Conservation (phyloP, 2,888 invertebrate species). For the Lithosia quadra region DNA sequence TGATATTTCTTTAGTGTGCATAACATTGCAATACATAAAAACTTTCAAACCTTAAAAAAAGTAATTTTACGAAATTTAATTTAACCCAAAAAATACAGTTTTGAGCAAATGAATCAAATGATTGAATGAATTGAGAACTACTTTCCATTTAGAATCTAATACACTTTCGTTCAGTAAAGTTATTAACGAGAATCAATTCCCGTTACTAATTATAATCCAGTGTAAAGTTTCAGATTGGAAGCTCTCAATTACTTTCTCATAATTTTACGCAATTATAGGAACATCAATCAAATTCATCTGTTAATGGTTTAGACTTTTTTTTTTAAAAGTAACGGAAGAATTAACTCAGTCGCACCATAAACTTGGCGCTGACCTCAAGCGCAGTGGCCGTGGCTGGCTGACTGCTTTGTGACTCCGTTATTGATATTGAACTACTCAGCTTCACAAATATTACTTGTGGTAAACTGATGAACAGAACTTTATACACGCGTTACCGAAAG, state of each 20-base stretch:
- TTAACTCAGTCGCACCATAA: background rate
- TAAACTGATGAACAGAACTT: too few species aligned
- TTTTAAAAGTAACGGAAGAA: conserved; percentile 8
- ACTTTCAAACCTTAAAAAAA: too few species aligned
- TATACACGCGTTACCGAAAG: too few species aligned
- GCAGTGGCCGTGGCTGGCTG: background rate
- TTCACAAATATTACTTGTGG: too few species aligned
- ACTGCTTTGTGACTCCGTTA: background rate
- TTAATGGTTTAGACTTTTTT: background rate
- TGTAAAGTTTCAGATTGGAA: background rate
- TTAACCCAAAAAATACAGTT: background rate
- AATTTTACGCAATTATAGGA: conserved; percentile 16
- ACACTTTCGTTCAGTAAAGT: background rate
- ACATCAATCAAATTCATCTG: conserved; percentile 6
- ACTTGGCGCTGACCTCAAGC: background rate
- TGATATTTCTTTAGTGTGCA: too few species aligned
- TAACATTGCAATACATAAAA: too few species aligned
- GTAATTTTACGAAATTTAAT: too few species aligned
- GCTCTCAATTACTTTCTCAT: conserved; percentile 2
- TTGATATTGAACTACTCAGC: background rate
- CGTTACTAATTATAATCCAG: conserved; percentile 4
- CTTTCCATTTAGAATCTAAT: background rate
- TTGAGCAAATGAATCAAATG: background rate
- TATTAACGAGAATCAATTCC: conserved; percentile 5
- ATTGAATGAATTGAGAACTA: background rate